phyloP scores from a whole-genome alignment of 2,113 vertebrate species.

The Hyla sarda region DNA sequence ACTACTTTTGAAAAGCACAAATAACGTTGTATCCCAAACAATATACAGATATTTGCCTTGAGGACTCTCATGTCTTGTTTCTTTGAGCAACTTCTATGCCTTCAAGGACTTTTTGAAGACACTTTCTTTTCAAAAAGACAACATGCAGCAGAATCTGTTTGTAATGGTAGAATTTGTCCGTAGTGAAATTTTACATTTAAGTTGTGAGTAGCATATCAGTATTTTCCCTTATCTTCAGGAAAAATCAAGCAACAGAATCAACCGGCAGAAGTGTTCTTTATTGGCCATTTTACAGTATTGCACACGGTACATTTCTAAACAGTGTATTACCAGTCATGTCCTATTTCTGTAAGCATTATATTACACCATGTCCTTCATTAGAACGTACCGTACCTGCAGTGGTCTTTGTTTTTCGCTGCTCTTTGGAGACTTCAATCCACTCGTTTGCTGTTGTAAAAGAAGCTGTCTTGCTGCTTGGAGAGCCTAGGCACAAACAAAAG shows the following conservation, averaged over 20 bases:
- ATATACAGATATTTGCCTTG: constrained; percentile 34
- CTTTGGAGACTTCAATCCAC: constrained; percentile 99
- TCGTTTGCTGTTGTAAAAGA: constrained; percentile 98
- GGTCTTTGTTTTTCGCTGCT: constrained; percentile 98
- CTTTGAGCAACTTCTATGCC: constrained; percentile 11
- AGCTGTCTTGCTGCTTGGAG: constrained; percentile 98
- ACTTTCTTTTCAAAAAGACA: neutral
- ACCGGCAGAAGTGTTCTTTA: neutral
- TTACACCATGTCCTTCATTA: neutral
- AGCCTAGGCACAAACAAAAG: constrained; percentile 79
- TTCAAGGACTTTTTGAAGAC: constrained; percentile 21
- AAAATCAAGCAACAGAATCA: neutral
- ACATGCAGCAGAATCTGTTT: neutral
- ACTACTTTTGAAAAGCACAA: constrained; percentile 22
- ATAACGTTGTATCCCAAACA: constrained; percentile 28
- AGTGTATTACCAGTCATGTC: neutral
- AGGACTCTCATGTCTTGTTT: constrained; percentile 20
- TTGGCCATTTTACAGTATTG: neutral
- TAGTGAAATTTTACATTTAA: neutral
- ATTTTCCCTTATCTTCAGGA: neutral
- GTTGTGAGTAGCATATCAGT: neutral
- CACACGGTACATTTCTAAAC: neutral
- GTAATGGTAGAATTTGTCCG: neutral
- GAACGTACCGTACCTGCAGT: constrained; percentile 88
- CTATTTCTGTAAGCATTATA: neutral